phyloP scores from a whole-genome alignment of 2,888 invertebrate genomes.

The Bruchidius siliquastri region DNA sequence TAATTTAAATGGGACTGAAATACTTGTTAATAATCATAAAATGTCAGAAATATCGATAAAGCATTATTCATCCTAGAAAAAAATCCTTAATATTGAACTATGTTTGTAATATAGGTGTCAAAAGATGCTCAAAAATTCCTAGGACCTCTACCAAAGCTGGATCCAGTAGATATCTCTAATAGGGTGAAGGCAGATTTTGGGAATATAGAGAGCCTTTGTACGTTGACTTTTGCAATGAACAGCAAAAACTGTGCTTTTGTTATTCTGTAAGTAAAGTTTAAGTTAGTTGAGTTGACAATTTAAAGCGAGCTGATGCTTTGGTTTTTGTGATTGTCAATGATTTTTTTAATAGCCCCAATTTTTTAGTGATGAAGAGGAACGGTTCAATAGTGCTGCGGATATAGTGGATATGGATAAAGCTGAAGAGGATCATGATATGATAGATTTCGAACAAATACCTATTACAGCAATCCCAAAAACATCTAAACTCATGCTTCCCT shows the following conservation, averaged over 20 bases:
- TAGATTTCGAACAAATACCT: not conserved
- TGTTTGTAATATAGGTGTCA: not conserved
- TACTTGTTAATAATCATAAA: too few species aligned
- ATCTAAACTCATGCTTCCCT: not conserved
- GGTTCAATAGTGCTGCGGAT: not conserved
- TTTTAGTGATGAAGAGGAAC: not conserved
- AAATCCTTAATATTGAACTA: not conserved
- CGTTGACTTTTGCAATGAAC: constrained; percentile 22
- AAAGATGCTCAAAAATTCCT: constrained; percentile 5
- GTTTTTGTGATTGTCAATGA: not conserved
- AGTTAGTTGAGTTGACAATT: not conserved
- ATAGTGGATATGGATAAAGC: not conserved
- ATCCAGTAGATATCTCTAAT: constrained; percentile 33
- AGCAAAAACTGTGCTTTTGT: constrained; percentile 6
- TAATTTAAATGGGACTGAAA: too few species aligned
- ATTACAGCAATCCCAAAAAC: not conserved
- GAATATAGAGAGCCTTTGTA: constrained; percentile 34
- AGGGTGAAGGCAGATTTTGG: constrained; percentile 30
- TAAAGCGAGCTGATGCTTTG: too few species aligned
- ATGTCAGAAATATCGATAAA: too few species aligned
- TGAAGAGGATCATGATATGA: not conserved
- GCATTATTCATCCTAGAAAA: not conserved
- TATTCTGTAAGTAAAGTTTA: constrained; percentile 10
- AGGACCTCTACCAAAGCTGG: constrained; percentile 29
- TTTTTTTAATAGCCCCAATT: not conserved